Evolutionary conservation across 2,888 invertebrate genomes (phyloP).

Genomic region (Cerceris rybyensis): DNA sequence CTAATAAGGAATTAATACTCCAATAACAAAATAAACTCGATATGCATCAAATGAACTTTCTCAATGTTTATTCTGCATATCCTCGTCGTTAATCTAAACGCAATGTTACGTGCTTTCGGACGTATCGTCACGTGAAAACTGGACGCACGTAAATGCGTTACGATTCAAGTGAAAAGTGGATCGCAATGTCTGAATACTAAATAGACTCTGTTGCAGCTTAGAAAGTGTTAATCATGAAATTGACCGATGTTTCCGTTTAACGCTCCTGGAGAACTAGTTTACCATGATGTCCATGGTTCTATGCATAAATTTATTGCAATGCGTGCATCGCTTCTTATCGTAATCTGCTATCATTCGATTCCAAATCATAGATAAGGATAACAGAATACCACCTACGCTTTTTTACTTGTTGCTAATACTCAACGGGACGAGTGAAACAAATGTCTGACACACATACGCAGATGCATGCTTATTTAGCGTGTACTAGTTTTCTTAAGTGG

Average conservation of each 20-base stretch:
- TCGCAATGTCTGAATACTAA: conserved; percentile 37
- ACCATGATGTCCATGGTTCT: neutral
- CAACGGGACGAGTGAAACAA: conserved; percentile 20
- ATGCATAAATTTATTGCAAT: conserved; percentile 1
- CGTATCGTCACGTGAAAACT: conserved; percentile 39
- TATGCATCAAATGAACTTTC: neutral
- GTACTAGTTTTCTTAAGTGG: neutral
- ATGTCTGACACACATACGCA: conserved; percentile 14
- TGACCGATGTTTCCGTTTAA: conserved; percentile 45
- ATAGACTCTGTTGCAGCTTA: conserved; percentile 27
- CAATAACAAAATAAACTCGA: too few relatives aligned
- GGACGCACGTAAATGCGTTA: conserved; percentile 35
- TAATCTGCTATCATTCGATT: conserved; percentile 3
- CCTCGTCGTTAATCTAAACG: conserved; percentile 13
- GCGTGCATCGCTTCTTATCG: conserved; percentile 19
- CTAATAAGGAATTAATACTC: too few relatives aligned
- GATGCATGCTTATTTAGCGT: neutral
- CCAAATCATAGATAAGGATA: conserved; percentile 40
- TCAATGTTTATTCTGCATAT: neutral
- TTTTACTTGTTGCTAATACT: conserved; percentile 4
- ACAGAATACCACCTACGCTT: conserved; percentile 9
- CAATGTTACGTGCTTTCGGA: conserved; percentile 10
- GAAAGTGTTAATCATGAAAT: conserved; percentile 54
- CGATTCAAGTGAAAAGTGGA: conserved; percentile 52
- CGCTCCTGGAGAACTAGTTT: conserved; percentile 22